Evolutionary conservation across 2,888 invertebrate species (phyloP), one percentile per base, ranked within the genome.

Genomic region (Muscina levida): DNA sequence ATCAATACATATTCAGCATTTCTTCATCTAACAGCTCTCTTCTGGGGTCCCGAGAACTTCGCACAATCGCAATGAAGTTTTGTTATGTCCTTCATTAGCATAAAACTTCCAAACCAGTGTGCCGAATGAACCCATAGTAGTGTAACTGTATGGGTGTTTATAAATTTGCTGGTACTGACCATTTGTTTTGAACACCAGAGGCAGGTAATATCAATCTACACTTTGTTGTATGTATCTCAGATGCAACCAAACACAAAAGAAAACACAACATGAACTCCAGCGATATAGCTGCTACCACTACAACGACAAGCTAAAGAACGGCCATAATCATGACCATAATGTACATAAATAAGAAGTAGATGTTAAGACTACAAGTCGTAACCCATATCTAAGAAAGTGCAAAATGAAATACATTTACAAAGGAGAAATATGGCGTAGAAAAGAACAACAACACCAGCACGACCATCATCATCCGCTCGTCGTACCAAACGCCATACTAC

Each of bases 171-270:
- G 11, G 22, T 31, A 68, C 44, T 77, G 72, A 67, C 51, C 70
- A 74, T 84, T 77, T 72, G 39, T 67, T 84, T 72, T 76, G 82
- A 85, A 85, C 83, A 85, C 84, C 86, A 85, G 85, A 82, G 87
- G 82, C 87, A 88, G 87, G 86, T 87, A 82, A 73, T 77, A 86
- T 87, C 87, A 87, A 86, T 87, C 88, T 87, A 86, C 86, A 86
- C 84, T 83, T 82, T 84, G n/a, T n/a, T n/a, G n/a, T n/a, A n/a
- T n/a, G 85, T 83, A 85, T 85, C 85, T 83, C 10, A 77, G 66
- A 77, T 65, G 65, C 74, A 73, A 74, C 39, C 71, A 77, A 57
- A 15, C 53, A 31, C 44, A 31, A 22, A 48, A n/a, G n/a, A n/a
- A n/a, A n/a, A n/a, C n/a, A n/a, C n/a, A n/a, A n/a, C 26, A 51